Conservation (phyloP, 2,797 vertebrate genomes). For the Sebastes aleutianus region DNA sequence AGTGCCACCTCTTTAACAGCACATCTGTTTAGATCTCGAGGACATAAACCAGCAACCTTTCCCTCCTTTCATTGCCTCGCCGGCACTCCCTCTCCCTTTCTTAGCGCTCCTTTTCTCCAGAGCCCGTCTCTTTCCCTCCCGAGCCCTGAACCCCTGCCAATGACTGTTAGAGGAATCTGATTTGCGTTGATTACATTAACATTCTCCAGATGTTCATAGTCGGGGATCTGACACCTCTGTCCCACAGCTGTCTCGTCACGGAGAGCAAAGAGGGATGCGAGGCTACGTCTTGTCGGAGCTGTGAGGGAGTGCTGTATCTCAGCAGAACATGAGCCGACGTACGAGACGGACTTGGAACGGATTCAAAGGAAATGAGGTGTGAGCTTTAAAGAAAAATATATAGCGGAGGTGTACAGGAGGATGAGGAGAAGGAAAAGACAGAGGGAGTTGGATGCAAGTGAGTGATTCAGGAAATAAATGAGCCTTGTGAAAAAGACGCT, state of each 20-base stretch:
- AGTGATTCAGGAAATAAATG: constrained; percentile 35
- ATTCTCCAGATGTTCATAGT: constrained; percentile 76
- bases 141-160: constrained; percentile 60
- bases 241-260: constrained; percentile 47
- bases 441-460: constrained; percentile 8
- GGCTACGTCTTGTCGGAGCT: constrained; percentile 9
- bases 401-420: constrained; percentile 17
- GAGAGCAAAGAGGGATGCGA: constrained; percentile 19
- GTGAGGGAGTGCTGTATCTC: constrained; percentile 29
- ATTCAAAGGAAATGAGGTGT: constrained; percentile 61
- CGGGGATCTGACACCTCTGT: constrained; percentile 65
- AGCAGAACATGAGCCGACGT: constrained; percentile 3
- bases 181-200: constrained; percentile 73
- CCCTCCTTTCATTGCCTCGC: constrained; percentile 1
- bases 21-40: constrained; percentile 25
- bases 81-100: constrained; percentile 1
- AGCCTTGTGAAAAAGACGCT: constrained; percentile 11
- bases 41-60: constrained; percentile 39
- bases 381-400: constrained; percentile 49
- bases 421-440: constrained; percentile 8
- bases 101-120: constrained; percentile 33
- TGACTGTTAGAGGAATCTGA: constrained; percentile 62
- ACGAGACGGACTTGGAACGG: constrained; percentile 32
- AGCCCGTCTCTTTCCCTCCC: constrained; percentile 29
- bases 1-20: constrained; percentile 25